Base-by-base conservation (phyloP, 2,888 invertebrate species). In the Loripinus fragilis region DNA sequence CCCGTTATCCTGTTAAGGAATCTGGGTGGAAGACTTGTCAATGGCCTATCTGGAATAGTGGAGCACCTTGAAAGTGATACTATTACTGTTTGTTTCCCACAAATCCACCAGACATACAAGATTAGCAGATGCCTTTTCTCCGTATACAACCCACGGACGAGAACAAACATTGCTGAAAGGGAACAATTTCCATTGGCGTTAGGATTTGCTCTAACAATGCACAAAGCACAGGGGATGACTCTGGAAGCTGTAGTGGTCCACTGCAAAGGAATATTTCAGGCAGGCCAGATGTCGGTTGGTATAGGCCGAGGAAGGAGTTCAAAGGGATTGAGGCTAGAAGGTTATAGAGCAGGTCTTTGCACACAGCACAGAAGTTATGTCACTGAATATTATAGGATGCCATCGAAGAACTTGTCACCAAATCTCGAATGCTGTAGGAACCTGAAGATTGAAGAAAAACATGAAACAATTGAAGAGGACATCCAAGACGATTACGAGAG, bases 1-100 rank as follows among this genome's bases (percentile, higher is more conserved):
- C 78, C 74, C 64, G 80, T 83, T 2, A 71, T 80, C n/a, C 48
- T 80, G 25, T 30, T 83, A 2, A 68, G 65, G n/a, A 81, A 81
- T 48, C 30, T 79, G 23, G 68, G 79, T 52, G 75, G 70, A 23
- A 75, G 73, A 25, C 38, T 81, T 20, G 76, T 81, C n/a, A 81
- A 84, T 78, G 78, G 79, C 15, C 33, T 81, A 33, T 15, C 25
- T 45, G 80, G 76, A 12, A 50, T 5, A 50, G 67, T 80, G 0
- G 42, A 30, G 41, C 8, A 25, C 0, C 35, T 80, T 20, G n/a
- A 38, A 41, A 7, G 23, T n/a, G 70, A 80, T 33, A 3, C 25
- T 1, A 60, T 76, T 0, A 48, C 55, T 69, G 80, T 73, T 25
- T 48, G 41, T 38, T 68, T 74, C 55, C 28, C 64, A 33, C 48